These are phyloP conservation scores for Pelosia muscerda DNA, from an alignment of 2,888 invertebrate genomes.

Conservation along the genomic window DNA sequence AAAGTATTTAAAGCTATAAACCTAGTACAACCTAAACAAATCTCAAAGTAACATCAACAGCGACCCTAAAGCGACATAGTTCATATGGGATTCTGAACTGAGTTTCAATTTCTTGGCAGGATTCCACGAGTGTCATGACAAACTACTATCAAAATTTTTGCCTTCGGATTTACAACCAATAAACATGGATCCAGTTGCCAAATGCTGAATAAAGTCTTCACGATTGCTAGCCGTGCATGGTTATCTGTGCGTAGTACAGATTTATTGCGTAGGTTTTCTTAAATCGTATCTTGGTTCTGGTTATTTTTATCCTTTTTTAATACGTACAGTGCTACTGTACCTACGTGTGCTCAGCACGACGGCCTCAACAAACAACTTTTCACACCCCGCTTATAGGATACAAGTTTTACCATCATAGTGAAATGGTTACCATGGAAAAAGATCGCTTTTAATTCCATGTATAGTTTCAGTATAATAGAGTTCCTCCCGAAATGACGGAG, in stretches of 20 bases:
- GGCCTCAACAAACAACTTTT: too few relatives aligned
- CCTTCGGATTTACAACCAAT: conserved; percentile 41
- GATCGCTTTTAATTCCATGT: background rate
- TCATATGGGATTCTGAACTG: background rate
- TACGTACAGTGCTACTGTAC: too few relatives aligned
- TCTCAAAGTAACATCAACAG: background rate
- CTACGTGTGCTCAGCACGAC: too few relatives aligned
- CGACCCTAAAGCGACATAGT: background rate
- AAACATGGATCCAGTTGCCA: conserved; percentile 41
- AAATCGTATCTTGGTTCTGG: conserved; percentile 11
- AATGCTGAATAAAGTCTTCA: conserved; percentile 37
- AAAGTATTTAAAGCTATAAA: background rate
- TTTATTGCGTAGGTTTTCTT: conserved; percentile 28
- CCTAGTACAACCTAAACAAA: background rate
- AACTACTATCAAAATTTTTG: conserved; percentile 38
- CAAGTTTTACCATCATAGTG: background rate
- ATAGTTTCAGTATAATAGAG: too few relatives aligned
- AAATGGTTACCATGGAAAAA: background rate
- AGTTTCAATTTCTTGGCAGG: conserved; percentile 37
- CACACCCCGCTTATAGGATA: too few relatives aligned
- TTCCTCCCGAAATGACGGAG: too few relatives aligned
- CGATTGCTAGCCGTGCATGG: conserved; percentile 37
- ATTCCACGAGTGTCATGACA: conserved; percentile 49
- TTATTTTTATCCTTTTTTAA: too few relatives aligned
- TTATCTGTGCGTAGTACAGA: conserved; percentile 17